A percentile compares a stretch with the other conserved stretches of the same genome.
phyloP scores from a whole-genome alignment of 2,888 invertebrate genomes.

The Drosophila algonquin region DNA sequence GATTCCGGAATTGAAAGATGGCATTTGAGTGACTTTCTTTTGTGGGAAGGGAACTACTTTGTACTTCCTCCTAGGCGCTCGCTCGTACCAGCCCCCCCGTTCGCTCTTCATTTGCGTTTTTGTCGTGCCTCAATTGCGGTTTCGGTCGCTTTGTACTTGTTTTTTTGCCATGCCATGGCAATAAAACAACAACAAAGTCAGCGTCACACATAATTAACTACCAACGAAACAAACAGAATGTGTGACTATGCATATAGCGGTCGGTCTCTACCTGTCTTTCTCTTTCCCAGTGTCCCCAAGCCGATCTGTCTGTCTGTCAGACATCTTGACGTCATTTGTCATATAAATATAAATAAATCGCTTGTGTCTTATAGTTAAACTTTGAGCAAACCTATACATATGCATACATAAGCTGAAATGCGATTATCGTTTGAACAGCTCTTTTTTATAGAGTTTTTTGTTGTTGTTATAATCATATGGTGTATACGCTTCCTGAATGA shows the following conservation, averaged over 20 bases:
- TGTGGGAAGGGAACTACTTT: constrained; percentile 28
- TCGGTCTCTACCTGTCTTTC: constrained; percentile 1
- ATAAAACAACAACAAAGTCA: constrained; percentile 34
- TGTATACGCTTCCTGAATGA: neutral
- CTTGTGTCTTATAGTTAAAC: constrained; percentile 11
- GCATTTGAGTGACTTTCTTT: constrained; percentile 42
- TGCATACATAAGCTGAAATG: constrained; percentile 6
- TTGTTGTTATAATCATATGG: too few relatives aligned
- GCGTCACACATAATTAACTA: constrained; percentile 72
- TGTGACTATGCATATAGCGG: constrained; percentile 26
- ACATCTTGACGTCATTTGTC: constrained; percentile 66
- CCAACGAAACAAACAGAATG: constrained; percentile 20
- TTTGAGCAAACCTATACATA: constrained; percentile 15
- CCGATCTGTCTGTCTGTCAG: constrained; percentile 3
- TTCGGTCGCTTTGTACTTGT: constrained; percentile 33
- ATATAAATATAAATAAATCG: constrained; percentile 46
- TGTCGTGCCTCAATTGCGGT: constrained; percentile 33
- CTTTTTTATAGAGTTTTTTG: too few relatives aligned
- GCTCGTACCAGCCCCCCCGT: constrained; percentile 11
- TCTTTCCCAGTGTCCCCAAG: constrained; percentile 2
- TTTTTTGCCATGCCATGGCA: constrained; percentile 16
- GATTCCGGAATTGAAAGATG: constrained; percentile 38
- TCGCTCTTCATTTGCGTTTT: constrained; percentile 37
- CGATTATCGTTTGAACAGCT: constrained; percentile 5
- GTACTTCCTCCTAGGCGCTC: constrained; percentile 28